Evolutionary conservation across 2,113 vertebrate genomes (phyloP).

Genomic region (Labeo rohita): DNA sequence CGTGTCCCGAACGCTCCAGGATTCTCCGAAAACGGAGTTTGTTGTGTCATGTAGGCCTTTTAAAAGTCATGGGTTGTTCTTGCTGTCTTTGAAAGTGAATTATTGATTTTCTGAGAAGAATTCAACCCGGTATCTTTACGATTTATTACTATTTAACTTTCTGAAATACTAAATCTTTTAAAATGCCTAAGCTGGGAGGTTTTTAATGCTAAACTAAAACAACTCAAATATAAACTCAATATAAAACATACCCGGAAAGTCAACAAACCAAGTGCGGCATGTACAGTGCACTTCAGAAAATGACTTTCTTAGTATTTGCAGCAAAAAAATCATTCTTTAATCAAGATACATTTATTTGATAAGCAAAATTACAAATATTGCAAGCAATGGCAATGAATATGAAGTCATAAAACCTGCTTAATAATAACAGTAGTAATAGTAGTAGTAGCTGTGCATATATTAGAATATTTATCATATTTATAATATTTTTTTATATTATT

Average conservation of each 20-base stretch:
- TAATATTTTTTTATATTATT: too few species aligned
- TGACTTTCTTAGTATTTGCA: background rate
- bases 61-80: background rate
- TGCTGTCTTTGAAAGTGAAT: slow-evolving; percentile 1
- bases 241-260: background rate
- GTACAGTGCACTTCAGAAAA: background rate
- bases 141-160: background rate
- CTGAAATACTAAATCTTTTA: background rate
- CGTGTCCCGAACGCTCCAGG: background rate
- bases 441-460: background rate
- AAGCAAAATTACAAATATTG: background rate
- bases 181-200: background rate
- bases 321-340: background rate
- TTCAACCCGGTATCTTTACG: background rate
- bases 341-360: background rate
- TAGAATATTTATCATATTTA: too few species aligned
- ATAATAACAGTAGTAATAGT: background rate
- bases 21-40: background rate
- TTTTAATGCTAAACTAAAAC: background rate
- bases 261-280: background rate
- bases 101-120: slow-evolving; percentile 29
- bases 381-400: background rate
- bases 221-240: background rate
- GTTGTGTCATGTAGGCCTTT: background rate
- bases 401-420: background rate